Conservation (phyloP, 92 coral and sea anemone species). For the Palythoa heliodiscus region DNA sequence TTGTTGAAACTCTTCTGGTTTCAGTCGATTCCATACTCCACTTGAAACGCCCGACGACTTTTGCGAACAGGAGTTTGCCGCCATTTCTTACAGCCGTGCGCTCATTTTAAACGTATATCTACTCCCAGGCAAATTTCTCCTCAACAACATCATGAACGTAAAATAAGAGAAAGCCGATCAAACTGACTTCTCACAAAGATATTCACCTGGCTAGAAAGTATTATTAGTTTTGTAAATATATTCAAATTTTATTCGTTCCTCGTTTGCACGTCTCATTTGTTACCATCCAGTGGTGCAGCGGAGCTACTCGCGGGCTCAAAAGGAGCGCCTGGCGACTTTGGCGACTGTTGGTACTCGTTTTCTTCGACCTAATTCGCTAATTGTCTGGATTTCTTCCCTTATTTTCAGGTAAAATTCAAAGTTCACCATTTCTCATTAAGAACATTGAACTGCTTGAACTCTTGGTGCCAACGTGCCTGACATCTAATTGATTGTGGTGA, state of each 20-base stretch:
- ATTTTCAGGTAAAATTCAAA: neutral
- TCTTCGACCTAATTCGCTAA: neutral
- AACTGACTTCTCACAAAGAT: slow-evolving; percentile 64
- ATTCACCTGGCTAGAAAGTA: slow-evolving; percentile 93
- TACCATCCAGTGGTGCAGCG: slow-evolving; percentile 35
- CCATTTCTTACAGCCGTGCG: slow-evolving; percentile 62
- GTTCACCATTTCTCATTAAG: neutral
- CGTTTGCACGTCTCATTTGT: slow-evolving; percentile 65
- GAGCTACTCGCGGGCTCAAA: slow-evolving; percentile 43
- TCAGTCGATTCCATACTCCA: slow-evolving; percentile 98
- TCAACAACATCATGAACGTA: slow-evolving; percentile 60
- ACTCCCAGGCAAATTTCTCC: slow-evolving; percentile 32
- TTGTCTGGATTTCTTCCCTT: too few relatives aligned
- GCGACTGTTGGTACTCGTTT: neutral
- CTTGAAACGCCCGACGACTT: slow-evolving; percentile 71
- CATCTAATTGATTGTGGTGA: slow-evolving; percentile 19
- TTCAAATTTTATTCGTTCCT: slow-evolving; percentile 70
- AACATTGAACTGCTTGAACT: neutral
- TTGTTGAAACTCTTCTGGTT: slow-evolving; percentile 99
- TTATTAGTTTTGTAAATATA: slow-evolving; percentile 90
- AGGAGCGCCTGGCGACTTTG: neutral
- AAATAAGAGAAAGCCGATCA: slow-evolving; percentile 58
- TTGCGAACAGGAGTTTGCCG: slow-evolving; percentile 60
- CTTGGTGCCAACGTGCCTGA: neutral
- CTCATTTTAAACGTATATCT: slow-evolving; percentile 33